These are phyloP conservation scores for Mythimna impura DNA, from an alignment of 2,888 invertebrate species.

Conservation along the genomic window DNA sequence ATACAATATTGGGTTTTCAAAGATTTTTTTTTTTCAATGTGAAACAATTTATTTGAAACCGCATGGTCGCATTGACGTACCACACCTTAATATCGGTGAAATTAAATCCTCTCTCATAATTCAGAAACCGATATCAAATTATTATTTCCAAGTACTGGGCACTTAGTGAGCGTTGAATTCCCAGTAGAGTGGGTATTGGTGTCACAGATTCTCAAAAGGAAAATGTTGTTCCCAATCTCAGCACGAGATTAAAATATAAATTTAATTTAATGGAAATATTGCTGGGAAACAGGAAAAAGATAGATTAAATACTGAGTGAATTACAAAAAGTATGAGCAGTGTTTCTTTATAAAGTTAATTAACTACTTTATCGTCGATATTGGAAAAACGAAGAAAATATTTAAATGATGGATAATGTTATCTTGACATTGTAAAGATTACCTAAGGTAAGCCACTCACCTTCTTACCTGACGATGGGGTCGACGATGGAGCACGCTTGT, in stretches of 20 bases:
- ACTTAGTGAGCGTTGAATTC: constrained; percentile 3
- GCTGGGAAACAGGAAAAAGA: neutral
- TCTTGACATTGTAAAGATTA: neutral
- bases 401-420: neutral
- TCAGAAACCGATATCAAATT: neutral
- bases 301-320: neutral
- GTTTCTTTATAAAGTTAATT: neutral
- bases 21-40: too few relatives aligned
- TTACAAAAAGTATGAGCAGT: neutral
- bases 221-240: constrained; percentile 18
- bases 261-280: constrained; percentile 22
- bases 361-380: constrained; percentile 1
- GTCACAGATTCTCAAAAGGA: constrained; percentile 16
- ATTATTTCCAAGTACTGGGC: constrained; percentile 6
- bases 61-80: too few relatives aligned
- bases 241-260: constrained; percentile 24
- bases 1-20: too few relatives aligned
- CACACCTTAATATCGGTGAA: neutral
- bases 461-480: too few relatives aligned
- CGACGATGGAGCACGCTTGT: too few relatives aligned
- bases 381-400: neutral
- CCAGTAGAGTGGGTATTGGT: constrained; percentile 29
- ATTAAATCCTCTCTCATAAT: neutral
- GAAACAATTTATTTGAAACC: too few relatives aligned
- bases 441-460: neutral